Evolutionary conservation across 1,140 invertebrate species (phyloP).

Genomic region (Drosophila repleta): DNA sequence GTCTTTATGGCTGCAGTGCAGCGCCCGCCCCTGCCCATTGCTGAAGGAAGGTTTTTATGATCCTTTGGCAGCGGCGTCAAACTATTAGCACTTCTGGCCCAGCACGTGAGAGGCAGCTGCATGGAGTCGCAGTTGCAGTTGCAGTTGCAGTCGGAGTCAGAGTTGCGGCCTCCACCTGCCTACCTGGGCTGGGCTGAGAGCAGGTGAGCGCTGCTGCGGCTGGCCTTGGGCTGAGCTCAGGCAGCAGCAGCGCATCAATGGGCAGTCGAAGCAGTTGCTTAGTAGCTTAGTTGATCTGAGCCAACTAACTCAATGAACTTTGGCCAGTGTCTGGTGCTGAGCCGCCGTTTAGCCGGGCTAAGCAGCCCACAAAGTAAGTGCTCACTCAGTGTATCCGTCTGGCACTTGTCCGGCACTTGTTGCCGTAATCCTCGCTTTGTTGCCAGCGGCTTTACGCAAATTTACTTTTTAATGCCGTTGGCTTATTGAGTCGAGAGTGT

Average conservation of each 20-base stretch:
- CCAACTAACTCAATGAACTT: conserved; percentile 50
- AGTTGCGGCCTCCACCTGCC: conserved; percentile 29
- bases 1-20: conserved; percentile 10
- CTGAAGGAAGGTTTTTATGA: conserved; percentile 31
- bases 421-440: conserved; percentile 48
- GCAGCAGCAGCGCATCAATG: conserved; percentile 12
- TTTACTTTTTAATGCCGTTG: conserved; percentile 78
- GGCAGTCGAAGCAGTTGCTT: neutral
- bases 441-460: conserved; percentile 71
- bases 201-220: conserved; percentile 30
- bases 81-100: conserved; percentile 53
- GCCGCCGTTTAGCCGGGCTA: conserved; percentile 21
- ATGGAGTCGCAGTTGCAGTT: conserved; percentile 2
- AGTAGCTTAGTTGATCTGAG: conserved; percentile 28
- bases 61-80: conserved; percentile 40
- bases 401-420: conserved; percentile 15
- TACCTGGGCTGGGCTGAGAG: conserved; percentile 4
- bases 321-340: conserved; percentile 30
- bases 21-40: neutral
- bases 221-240: conserved; percentile 7
- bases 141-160: neutral
- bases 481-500: conserved; percentile 72
- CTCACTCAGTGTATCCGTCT: neutral
- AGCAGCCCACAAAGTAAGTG: conserved; percentile 21
- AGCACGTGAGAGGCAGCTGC: conserved; percentile 40